These are phyloP conservation scores for Calypte anna DNA, from an alignment of 2,113 vertebrate species.

Conservation along the genomic window DNA sequence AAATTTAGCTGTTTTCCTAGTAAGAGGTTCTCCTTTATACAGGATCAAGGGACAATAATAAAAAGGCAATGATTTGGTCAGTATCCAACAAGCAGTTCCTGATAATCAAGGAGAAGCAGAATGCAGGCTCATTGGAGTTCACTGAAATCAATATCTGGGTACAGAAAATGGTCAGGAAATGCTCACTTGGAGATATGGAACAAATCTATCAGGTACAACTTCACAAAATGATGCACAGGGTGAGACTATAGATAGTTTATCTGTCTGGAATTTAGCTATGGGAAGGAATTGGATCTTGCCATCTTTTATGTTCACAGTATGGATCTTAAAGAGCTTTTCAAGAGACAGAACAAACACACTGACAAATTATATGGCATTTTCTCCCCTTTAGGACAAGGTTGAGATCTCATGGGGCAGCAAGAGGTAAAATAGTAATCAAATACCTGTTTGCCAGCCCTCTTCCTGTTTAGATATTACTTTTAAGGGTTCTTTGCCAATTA, in stretches of 20 bases:
- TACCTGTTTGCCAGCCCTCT: not conserved
- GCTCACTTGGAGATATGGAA: not conserved
- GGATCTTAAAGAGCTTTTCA: not conserved
- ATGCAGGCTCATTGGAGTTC: not conserved
- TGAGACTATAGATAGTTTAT: not conserved
- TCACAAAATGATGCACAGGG: not conserved
- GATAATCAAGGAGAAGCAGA: not conserved
- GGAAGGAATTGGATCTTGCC: not conserved
- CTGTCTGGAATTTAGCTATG: not conserved
- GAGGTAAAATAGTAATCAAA: not conserved
- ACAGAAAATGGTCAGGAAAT: not conserved
- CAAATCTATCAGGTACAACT: not conserved
- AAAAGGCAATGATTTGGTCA: not conserved
- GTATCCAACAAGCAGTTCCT: not conserved
- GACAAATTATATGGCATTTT: not conserved
- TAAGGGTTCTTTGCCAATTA: not conserved
- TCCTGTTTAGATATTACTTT: not conserved
- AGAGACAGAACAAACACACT: not conserved
- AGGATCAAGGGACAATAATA: not conserved
- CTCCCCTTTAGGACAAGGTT: not conserved
- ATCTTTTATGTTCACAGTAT: rapidly evolving
- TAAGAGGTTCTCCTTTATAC: not conserved
- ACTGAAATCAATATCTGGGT: not conserved
- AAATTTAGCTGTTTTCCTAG: not conserved
- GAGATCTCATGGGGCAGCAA: not conserved